These are phyloP conservation scores for Mizuhopecten yessoensis DNA, from an alignment of 1,140 invertebrate species.

Conservation along the genomic window DNA sequence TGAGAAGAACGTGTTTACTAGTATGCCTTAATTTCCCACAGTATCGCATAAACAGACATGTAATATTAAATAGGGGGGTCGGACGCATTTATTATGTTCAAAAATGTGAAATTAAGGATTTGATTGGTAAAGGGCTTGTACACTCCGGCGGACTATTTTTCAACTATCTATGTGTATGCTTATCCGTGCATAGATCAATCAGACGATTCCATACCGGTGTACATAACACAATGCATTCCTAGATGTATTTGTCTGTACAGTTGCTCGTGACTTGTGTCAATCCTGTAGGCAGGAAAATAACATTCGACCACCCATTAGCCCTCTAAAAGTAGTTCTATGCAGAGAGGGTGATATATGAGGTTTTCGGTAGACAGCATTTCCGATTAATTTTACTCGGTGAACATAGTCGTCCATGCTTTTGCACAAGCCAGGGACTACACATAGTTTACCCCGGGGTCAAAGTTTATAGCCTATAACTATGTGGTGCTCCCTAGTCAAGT, in stretches of 20 bases:
- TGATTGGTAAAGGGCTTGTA: constrained; percentile 6
- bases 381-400: background rate
- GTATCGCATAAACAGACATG: constrained; percentile 18
- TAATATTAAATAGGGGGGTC: constrained; percentile 26
- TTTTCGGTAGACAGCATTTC: background rate
- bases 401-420: background rate
- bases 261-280: background rate
- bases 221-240: constrained; percentile 15
- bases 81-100: constrained; percentile 30
- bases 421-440: background rate
- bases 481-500: background rate
- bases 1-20: constrained; percentile 16
- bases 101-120: constrained; percentile 35
- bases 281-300: background rate
- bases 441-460: background rate
- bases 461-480: constrained; percentile 14
- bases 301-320: constrained; percentile 26
- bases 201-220: background rate
- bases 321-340: background rate
- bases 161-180: background rate
- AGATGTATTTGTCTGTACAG: background rate
- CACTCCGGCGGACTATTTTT: background rate
- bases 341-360: background rate
- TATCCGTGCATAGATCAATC: background rate
- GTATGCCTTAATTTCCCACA: background rate